These are phyloP conservation scores for Dryobates pubescens DNA, from an alignment of 2,797 vertebrate genomes.

Conservation along the genomic window DNA sequence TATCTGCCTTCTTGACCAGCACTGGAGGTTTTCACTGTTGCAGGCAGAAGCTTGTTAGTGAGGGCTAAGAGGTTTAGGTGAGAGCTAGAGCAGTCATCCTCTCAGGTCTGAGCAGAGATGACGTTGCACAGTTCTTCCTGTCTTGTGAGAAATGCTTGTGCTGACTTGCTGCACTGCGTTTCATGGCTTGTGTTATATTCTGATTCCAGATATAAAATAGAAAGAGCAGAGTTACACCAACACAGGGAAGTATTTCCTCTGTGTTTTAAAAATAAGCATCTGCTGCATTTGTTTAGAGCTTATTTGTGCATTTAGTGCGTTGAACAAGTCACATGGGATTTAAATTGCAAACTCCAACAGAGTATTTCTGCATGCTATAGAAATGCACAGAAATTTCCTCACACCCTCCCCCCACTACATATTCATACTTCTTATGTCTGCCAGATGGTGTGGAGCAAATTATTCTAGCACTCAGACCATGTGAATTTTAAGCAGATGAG, in stretches of 20 bases:
- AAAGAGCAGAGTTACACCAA: neutral
- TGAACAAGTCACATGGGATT: neutral
- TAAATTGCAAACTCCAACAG: constrained; percentile 33
- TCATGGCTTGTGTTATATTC: neutral
- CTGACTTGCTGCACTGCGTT: neutral
- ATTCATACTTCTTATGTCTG: constrained; percentile 47
- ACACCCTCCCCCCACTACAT: neutral
- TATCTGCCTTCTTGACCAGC: neutral
- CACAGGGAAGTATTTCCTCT: neutral
- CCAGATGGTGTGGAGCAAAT: constrained; percentile 76
- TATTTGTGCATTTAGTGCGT: constrained; percentile 15
- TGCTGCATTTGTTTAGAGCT: constrained; percentile 41
- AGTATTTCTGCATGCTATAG: constrained; percentile 33
- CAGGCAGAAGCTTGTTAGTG: neutral
- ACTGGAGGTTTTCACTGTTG: neutral
- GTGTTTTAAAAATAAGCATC: constrained; percentile 26
- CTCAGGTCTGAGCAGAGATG: neutral
- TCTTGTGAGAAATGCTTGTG: neutral
- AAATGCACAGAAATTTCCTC: constrained; percentile 37
- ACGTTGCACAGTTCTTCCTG: neutral
- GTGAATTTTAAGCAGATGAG: constrained; percentile 77
- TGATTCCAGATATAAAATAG: neutral
- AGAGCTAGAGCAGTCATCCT: neutral
- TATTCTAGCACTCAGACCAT: constrained; percentile 68
- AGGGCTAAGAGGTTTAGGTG: neutral